Base-by-base conservation (phyloP, 2,797 vertebrate species). In the Ptychadena robeensis region DNA sequence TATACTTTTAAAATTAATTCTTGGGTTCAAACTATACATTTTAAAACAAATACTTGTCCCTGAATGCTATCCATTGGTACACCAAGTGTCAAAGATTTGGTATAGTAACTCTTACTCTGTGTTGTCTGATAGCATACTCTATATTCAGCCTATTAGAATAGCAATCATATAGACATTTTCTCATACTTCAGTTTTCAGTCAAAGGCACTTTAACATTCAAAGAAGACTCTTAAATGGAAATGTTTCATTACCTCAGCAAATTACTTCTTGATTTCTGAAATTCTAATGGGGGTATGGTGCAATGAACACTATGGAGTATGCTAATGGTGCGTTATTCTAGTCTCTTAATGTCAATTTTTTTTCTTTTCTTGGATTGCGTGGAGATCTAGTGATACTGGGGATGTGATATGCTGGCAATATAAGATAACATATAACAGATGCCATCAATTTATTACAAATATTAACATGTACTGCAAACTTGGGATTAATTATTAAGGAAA, bases 181-280 rank as follows among this genome's bases (percentile, higher is more conserved):
- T 25, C 44, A 61, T 28, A 28, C 59, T 61, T 61, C 59, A 61
- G n/a, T 61, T 61, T 61, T 61, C 59, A 61, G 59, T 25, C n/a
- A 9, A 25, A 61, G 59, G 59, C 27, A 61, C 27, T 61, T 61
- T 61, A 61, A 61, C 59, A 61, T 61, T 61, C 59, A 28, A 61
- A 61, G 59, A 61, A 61, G 59, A 3, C 59, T 61, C 59, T 61
- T 61, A 61, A 61, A 61, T 61, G 59, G 59, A 61, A 61, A 61
- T 61, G 59, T 61, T 61, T 61, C 59, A 61, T 61, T 61, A 61
- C 59, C 59, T 61, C 27, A 61, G 59, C n/a, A 61, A 61, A 61
- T 61, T 61, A 61, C 59, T 61, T 61, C 59, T 61, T 61, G 59
- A 61, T 61, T 61, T 61, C 59, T 61, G 59, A 61, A n/a, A 61